These are phyloP conservation scores for Macrobrachium nipponense DNA, from an alignment of 1,140 invertebrate genomes.

Conservation along the genomic window DNA sequence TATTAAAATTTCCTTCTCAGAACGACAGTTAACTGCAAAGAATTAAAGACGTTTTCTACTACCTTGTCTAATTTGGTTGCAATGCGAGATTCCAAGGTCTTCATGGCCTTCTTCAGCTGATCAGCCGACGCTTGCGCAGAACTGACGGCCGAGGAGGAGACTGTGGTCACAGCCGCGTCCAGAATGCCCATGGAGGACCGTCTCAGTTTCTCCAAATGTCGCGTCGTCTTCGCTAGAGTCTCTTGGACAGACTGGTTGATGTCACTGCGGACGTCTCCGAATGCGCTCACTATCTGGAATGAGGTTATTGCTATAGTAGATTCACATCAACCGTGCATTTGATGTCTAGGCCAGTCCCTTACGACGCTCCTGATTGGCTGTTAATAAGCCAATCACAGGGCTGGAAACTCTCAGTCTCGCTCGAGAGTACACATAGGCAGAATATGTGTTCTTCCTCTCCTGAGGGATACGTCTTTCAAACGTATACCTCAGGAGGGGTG, in stretches of 20 bases:
- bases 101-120: constrained; percentile 17
- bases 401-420: too few species aligned
- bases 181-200: constrained; percentile 30
- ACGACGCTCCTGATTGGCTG: too few species aligned
- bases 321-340: too few species aligned
- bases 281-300: too few species aligned
- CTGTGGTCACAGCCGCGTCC: constrained; percentile 44
- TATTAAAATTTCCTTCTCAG: too few species aligned
- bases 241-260: constrained; percentile 3
- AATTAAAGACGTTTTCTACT: background rate
- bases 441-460: too few species aligned
- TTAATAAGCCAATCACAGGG: too few species aligned
- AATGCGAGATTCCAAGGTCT: background rate
- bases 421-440: too few species aligned
- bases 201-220: constrained; percentile 29
- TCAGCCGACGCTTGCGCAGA: constrained; percentile 39
- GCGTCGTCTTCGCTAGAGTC: constrained; percentile 8
- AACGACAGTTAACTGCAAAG: background rate
- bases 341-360: too few species aligned
- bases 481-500: too few species aligned
- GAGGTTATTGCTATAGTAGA: too few species aligned
- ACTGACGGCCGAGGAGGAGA: constrained; percentile 39
- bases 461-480: too few species aligned
- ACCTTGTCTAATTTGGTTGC: constrained; percentile 11
- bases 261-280: background rate